These are phyloP conservation scores for Scatophagus argus DNA, from an alignment of 2,113 vertebrate species.

Conservation along the genomic window DNA sequence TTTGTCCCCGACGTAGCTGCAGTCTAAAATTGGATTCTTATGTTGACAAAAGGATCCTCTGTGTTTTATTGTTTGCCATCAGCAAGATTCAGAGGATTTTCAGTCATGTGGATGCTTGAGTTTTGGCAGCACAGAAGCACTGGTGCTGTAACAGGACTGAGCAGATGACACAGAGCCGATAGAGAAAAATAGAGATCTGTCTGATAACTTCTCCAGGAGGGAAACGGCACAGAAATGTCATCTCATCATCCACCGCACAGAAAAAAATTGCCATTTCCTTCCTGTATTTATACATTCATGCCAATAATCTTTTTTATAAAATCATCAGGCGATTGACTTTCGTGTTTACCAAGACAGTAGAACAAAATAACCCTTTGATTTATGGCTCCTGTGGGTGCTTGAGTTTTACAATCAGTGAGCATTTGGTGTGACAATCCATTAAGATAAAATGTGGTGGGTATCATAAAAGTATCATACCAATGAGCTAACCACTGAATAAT, in stretches of 20 bases:
- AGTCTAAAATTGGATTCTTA: slow-evolving; percentile 57
- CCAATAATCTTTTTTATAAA: slow-evolving; percentile 20
- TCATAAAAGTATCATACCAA: slow-evolving; percentile 26
- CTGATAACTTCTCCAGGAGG: slow-evolving; percentile 53
- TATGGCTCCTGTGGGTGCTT: slow-evolving; percentile 9
- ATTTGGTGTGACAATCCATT: slow-evolving; percentile 33
- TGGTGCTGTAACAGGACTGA: slow-evolving; percentile 40
- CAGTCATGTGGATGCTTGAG: slow-evolving; percentile 25
- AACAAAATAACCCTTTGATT: slow-evolving; percentile 23
- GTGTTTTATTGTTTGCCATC: slow-evolving; percentile 60
- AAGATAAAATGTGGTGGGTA: slow-evolving; percentile 10
- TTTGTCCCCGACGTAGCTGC: slow-evolving; percentile 15
- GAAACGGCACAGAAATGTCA: slow-evolving; percentile 48
- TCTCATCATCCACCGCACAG: slow-evolving; percentile 23
- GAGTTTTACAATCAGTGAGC: slow-evolving; percentile 23
- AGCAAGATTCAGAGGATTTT: slow-evolving; percentile 56
- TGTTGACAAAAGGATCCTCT: slow-evolving; percentile 63
- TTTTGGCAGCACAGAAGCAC: slow-evolving; percentile 33
- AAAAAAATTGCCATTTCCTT: slow-evolving; percentile 15
- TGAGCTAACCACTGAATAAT: slow-evolving; percentile 21
- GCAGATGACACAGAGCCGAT: slow-evolving; percentile 60
- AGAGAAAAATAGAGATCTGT: slow-evolving; percentile 52
- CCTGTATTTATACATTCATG: slow-evolving; percentile 7
- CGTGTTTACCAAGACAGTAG: slow-evolving; percentile 26
- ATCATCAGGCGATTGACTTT: slow-evolving; percentile 8